Evolutionary conservation across 1,140 invertebrate genomes (phyloP).

Genomic region (Bombus pascuorum): DNA sequence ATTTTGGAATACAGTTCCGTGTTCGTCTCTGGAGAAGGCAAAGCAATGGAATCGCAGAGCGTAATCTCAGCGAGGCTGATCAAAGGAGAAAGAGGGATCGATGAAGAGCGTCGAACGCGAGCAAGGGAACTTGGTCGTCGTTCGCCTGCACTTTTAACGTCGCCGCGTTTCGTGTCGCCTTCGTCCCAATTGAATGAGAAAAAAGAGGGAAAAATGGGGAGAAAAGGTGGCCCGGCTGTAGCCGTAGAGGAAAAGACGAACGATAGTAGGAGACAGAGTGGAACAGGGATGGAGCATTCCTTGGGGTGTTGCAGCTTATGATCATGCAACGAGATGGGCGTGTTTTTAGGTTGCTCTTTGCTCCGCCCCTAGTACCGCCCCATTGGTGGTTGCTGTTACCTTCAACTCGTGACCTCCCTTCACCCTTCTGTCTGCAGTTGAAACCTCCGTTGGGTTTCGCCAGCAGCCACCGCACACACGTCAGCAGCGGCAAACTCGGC

Average conservation of each 20-base stretch:
- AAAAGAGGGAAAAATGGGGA: conserved; percentile 3
- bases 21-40: neutral
- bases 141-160: conserved; percentile 66
- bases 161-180: conserved; percentile 53
- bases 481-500: conserved; percentile 63
- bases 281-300: conserved; percentile 57
- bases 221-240: conserved; percentile 12
- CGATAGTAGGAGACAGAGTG: neutral
- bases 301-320: conserved; percentile 59
- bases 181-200: conserved; percentile 45
- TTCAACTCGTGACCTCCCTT: conserved; percentile 53
- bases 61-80: conserved; percentile 1
- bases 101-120: conserved; percentile 61
- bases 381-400: conserved; percentile 60
- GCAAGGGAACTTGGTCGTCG: conserved; percentile 40
- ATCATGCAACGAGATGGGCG: conserved; percentile 60
- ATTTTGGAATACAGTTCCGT: neutral
- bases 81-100: conserved; percentile 36
- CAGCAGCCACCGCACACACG: conserved; percentile 65
- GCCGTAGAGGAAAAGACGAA: conserved; percentile 27
- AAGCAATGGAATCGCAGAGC: neutral
- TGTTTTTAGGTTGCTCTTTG: conserved; percentile 46
- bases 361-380: conserved; percentile 64
- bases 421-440: conserved; percentile 58
- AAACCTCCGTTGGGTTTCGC: conserved; percentile 60